A percentile compares a stretch with the other conserved stretches of the same genome.
Evolutionary conservation across 2,113 vertebrate genomes (phyloP).

Genomic region (Calypte anna): DNA sequence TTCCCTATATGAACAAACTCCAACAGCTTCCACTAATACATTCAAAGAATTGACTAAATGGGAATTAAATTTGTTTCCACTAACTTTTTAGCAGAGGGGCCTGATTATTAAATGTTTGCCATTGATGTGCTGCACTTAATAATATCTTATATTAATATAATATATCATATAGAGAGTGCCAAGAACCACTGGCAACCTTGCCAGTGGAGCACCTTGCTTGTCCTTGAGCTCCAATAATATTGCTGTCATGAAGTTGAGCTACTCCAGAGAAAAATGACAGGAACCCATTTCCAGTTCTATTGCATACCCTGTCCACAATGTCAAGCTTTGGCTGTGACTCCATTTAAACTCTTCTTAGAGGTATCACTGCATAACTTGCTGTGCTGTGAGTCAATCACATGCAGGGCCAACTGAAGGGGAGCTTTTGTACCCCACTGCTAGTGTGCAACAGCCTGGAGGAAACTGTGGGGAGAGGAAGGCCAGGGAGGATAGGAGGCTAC

Average conservation of each 20-base stretch:
- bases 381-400: background rate
- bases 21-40: background rate
- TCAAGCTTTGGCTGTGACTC: background rate
- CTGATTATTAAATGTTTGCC: background rate
- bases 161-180: background rate
- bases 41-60: background rate
- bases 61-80: background rate
- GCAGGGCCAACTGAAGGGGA: background rate
- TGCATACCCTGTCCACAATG: background rate
- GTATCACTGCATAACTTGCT: background rate
- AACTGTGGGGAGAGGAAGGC: background rate
- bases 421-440: background rate
- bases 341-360: background rate
- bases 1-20: background rate
- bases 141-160: background rate
- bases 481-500: background rate
- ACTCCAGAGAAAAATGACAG: background rate
- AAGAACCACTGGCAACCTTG: background rate
- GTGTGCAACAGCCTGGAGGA: background rate
- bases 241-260: background rate
- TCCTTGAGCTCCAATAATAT: background rate
- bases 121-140: background rate
- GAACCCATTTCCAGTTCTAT: background rate
- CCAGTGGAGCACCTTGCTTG: background rate
- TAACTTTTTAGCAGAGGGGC: background rate